Conservation (phyloP, 2,797 vertebrate species). For the Enteromius anoplus region DNA sequence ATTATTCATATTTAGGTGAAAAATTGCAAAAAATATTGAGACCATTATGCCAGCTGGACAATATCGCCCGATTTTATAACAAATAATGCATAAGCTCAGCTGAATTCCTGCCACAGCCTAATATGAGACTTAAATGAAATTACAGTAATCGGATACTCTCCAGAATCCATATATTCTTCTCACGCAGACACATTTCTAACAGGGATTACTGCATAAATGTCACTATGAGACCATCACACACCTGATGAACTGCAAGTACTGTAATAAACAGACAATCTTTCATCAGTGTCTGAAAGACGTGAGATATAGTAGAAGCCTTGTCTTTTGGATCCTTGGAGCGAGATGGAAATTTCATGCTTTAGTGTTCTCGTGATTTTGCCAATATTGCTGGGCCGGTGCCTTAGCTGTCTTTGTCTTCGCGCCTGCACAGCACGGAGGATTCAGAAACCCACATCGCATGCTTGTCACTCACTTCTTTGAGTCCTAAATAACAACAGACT, state of each 20-base stretch:
- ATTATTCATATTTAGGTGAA: not conserved
- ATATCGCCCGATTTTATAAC: constrained; percentile 10
- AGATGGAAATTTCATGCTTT: constrained; percentile 16
- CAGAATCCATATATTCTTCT: constrained; percentile 17
- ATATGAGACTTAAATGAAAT: constrained; percentile 35
- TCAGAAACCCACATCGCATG: not conserved
- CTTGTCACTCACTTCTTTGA: constrained; percentile 31
- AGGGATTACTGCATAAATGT: constrained; percentile 15
- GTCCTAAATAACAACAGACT: constrained; percentile 27
- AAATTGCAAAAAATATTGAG: not conserved
- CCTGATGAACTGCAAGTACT: constrained; percentile 14
- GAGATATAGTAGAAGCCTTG: not conserved
- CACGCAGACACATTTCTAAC: constrained; percentile 19
- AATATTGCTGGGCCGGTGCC: not conserved
- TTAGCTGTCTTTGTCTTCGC: constrained; percentile 16
- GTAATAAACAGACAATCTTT: not conserved
- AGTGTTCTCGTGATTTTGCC: not conserved
- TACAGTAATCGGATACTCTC: constrained; percentile 35
- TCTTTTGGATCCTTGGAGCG: not conserved
- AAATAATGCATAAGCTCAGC: constrained; percentile 33
- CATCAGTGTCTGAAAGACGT: constrained; percentile 9
- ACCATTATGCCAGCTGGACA: not conserved
- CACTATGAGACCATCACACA: constrained; percentile 1
- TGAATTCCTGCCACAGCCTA: constrained; percentile 27
- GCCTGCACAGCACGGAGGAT: not conserved